A percentile compares a stretch with the other conserved stretches of the same genome.
These are phyloP conservation scores for Australoheros facetus DNA, from an alignment of 2,797 vertebrate species.

Conservation along the genomic window DNA sequence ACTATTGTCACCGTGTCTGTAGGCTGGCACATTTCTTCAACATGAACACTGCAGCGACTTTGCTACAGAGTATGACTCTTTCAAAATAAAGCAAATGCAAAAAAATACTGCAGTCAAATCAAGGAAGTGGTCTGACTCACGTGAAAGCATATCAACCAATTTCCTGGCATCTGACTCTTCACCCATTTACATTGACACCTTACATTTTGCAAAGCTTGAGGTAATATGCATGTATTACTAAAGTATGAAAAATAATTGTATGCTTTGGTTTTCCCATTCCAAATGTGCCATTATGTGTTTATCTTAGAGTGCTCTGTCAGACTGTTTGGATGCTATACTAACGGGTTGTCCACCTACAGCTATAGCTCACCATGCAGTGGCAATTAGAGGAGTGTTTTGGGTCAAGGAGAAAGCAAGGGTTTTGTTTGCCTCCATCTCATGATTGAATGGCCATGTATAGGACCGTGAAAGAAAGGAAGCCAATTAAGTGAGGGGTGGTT, in stretches of 20 bases:
- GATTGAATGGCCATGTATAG: conserved; percentile 79
- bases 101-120: not conserved
- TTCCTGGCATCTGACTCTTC: conserved; percentile 26
- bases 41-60: not conserved
- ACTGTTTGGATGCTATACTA: conserved; percentile 32
- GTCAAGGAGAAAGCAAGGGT: conserved; percentile 79
- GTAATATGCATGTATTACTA: not conserved
- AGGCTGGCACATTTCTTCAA: not conserved
- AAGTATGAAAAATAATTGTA: conserved; percentile 29
- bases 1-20: not conserved
- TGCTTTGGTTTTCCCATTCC: conserved; percentile 14
- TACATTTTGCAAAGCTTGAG: not conserved
- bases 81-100: not conserved
- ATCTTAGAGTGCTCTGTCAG: conserved; percentile 31
- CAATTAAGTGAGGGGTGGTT: conserved; percentile 79
- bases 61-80: not conserved
- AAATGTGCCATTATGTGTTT: conserved; percentile 33
- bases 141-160: not conserved
- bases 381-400: conserved; percentile 80
- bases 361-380: conserved; percentile 69
- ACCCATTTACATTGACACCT: not conserved
- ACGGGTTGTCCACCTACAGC: conserved; percentile 60
- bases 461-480: conserved; percentile 79
- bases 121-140: conserved; percentile 42
- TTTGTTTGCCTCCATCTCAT: conserved; percentile 83